These are phyloP conservation scores for Trematomus loennbergii DNA, from an alignment of 2,113 vertebrate genomes.

Conservation along the genomic window DNA sequence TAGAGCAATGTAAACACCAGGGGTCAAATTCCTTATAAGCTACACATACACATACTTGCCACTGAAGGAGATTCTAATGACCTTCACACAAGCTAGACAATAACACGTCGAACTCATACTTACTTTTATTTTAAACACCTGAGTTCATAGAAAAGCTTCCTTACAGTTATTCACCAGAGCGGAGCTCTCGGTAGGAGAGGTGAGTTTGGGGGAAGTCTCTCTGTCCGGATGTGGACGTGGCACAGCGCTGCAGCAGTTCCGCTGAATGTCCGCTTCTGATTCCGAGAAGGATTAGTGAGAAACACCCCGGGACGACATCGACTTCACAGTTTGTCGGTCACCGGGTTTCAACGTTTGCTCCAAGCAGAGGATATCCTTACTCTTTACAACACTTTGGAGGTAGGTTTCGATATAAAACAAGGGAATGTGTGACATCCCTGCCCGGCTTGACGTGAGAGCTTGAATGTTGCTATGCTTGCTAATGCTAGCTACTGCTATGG, in stretches of 20 bases:
- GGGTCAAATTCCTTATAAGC: too few species aligned
- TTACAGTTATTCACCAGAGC: neutral
- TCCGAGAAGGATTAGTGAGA: slow-evolving; percentile 80
- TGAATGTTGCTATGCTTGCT: slow-evolving; percentile 35
- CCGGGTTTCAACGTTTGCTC: slow-evolving; percentile 40
- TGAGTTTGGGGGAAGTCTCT: slow-evolving; percentile 45
- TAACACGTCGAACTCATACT: too few species aligned
- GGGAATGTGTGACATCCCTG: slow-evolving; percentile 1
- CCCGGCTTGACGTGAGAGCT: slow-evolving; percentile 19
- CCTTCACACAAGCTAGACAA: too few species aligned
- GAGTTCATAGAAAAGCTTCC: too few species aligned
- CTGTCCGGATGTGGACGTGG: slow-evolving; percentile 86
- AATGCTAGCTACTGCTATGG: slow-evolving; percentile 45
- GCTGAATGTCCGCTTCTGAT: slow-evolving; percentile 79
- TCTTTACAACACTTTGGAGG: slow-evolving; percentile 64
- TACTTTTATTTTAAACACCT: too few species aligned
- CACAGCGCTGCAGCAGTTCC: slow-evolving; percentile 83
- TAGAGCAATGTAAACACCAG: too few species aligned
- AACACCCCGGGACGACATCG: slow-evolving; percentile 71
- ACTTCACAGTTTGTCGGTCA: slow-evolving; percentile 50
- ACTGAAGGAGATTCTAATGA: too few species aligned
- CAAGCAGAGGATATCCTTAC: slow-evolving; percentile 49
- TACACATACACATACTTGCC: too few species aligned
- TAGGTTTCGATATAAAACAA: slow-evolving; percentile 50
- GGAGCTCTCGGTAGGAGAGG: neutral